Conservation (phyloP, 2,888 invertebrate species). For the Lasioglossum marginatum region DNA sequence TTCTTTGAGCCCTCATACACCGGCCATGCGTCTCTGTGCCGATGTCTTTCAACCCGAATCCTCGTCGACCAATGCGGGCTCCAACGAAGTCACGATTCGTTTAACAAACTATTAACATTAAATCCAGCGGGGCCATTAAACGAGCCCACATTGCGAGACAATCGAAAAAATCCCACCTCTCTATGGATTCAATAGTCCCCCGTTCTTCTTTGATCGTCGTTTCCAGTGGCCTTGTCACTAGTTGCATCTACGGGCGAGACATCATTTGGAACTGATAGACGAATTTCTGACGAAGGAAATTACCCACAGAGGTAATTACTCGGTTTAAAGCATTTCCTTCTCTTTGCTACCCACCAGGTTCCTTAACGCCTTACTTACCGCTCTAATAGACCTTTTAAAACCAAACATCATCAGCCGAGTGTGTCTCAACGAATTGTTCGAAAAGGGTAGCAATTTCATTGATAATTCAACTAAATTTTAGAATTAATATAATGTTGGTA, state of each 20-base stretch:
- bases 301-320: no score
- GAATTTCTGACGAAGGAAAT: not conserved
- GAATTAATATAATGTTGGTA: no score
- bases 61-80: constrained; percentile 67
- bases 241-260: not conserved
- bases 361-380: no score
- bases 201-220: not conserved
- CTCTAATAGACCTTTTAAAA: no score
- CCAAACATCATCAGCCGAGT: no score
- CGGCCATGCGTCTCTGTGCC: constrained; percentile 48
- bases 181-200: constrained; percentile 2
- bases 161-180: constrained; percentile 35
- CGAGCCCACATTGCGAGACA: constrained; percentile 57
- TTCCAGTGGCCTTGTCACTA: not conserved
- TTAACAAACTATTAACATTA: constrained; percentile 68
- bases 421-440: no score
- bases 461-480: no score
- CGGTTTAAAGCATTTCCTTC: not conserved
- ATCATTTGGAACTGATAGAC: not conserved
- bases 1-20: constrained; percentile 79
- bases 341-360: no score
- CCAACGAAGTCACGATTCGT: constrained; percentile 54
- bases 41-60: constrained; percentile 51
- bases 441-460: no score
- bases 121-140: constrained; percentile 49